Evolutionary conservation across 1,140 invertebrate genomes (phyloP), one percentile per base, ranked within the genome.

Genomic region (Apis florea): DNA sequence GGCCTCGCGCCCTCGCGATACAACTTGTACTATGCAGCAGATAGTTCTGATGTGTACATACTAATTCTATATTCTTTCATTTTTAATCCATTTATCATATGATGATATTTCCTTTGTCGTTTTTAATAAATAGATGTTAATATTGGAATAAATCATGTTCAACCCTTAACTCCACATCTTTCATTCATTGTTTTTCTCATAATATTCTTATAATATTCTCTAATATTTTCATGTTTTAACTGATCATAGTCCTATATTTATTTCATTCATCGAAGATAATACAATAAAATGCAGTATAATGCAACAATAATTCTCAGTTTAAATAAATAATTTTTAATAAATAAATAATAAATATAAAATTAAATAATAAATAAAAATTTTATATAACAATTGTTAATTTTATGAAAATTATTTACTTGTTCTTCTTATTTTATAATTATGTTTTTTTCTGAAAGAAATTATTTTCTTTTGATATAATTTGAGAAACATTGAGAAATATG

Each of bases 1-100:
- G 89, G 83, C 89, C 89, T 86, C 85, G 85, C 87, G 85, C 88
- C 87, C 88, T 88, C 78, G 61, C 67, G 58, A 2, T 59, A 78
- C 54, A 51, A 26, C 53, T 59, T 53, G 17, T 69, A 54, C 58
- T 74, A 69, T 61, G 53, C n/a, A 40, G 59, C 59, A 66, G 67
- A 83, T 79, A 79, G 24, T 58, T 64, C 13, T 1, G 5, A 54
- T 49, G 47, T 31, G 12, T 31, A 12, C 49, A 70, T 69, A 26
- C 24, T 51, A 49, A 17, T 19, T 61, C 15, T 26, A 17, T 19
- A 11, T 31, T 58, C 54, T 40, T 40, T 51, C 8, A 11, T 6
- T 9, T 31, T 15, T 70, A 21, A 9, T 31, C 56, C 67, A 66
- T 69, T 59, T 78, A 54, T 51, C 56, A 17, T n/a, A 59, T 24